Conservation (phyloP, 2,797 vertebrate species). For the Spondyliosoma cantharus region DNA sequence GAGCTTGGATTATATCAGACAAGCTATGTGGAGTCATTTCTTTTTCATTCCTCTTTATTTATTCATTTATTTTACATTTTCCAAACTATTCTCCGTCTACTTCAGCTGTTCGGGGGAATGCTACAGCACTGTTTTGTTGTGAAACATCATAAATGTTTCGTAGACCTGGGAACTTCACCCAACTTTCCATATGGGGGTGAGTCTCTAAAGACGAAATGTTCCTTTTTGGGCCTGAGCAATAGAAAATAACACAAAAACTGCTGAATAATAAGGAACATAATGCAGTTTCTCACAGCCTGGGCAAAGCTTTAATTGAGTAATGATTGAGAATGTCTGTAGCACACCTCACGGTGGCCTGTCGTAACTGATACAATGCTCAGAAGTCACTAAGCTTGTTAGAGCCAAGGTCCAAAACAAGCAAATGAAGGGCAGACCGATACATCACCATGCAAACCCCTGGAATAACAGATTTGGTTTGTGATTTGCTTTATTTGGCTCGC, state of each 20-base stretch:
- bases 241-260: background rate
- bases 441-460: constrained; percentile 10
- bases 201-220: too few species aligned
- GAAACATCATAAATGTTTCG: too few species aligned
- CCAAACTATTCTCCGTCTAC: too few species aligned
- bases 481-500: constrained; percentile 53
- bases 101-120: too few species aligned
- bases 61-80: too few species aligned
- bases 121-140: too few species aligned
- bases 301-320: too few species aligned
- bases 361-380: constrained; percentile 14
- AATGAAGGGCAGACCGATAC: constrained; percentile 4
- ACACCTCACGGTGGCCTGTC: constrained; percentile 19
- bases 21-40: too few species aligned
- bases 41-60: too few species aligned
- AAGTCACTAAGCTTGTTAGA: constrained; percentile 30
- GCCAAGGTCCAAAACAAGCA: constrained; percentile 36
- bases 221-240: background rate
- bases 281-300: background rate
- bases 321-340: background rate
- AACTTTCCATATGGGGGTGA: too few species aligned
- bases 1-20: too few species aligned
- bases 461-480: constrained; percentile 18
- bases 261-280: background rate
- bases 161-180: too few species aligned